Percentiles rank a stretch among this genome's conserved stretches.
These are phyloP conservation scores for Timema cristinae DNA, from an alignment of 2,888 invertebrate species.

Conservation along the genomic window DNA sequence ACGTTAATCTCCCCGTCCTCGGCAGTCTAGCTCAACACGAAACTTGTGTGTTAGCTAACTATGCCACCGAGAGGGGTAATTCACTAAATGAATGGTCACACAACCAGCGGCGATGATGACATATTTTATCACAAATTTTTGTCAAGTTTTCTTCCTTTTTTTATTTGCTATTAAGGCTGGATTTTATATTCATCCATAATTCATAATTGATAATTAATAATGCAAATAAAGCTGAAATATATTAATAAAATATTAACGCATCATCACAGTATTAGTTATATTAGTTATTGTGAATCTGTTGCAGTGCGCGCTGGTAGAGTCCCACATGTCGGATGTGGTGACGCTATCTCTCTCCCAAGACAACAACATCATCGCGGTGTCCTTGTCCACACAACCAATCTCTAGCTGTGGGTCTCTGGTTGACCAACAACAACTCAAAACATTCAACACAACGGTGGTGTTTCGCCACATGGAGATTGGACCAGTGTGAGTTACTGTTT, in stretches of 20 bases:
- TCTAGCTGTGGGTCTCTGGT: slow-evolving; percentile 47
- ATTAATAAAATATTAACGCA: not conserved
- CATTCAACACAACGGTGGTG: slow-evolving; percentile 72
- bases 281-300: slow-evolving; percentile 35
- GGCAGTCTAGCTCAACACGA: no score
- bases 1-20: no score
- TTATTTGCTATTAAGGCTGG: not conserved
- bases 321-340: slow-evolving; percentile 71
- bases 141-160: not conserved
- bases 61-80: no score
- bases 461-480: slow-evolving; percentile 77
- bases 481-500: slow-evolving; percentile 57
- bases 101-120: no score
- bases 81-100: no score
- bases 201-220: not conserved
- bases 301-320: slow-evolving; percentile 69
- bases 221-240: not conserved
- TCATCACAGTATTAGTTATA: not conserved
- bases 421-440: slow-evolving; percentile 45
- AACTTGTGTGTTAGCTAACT: no score
- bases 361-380: slow-evolving; percentile 72
- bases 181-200: not conserved
- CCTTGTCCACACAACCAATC: slow-evolving; percentile 50
- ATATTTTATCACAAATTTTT: not conserved
- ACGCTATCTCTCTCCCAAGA: slow-evolving; percentile 75